These are phyloP conservation scores for Drosophila neocordata DNA, from an alignment of 1,140 invertebrate genomes.

Conservation along the genomic window DNA sequence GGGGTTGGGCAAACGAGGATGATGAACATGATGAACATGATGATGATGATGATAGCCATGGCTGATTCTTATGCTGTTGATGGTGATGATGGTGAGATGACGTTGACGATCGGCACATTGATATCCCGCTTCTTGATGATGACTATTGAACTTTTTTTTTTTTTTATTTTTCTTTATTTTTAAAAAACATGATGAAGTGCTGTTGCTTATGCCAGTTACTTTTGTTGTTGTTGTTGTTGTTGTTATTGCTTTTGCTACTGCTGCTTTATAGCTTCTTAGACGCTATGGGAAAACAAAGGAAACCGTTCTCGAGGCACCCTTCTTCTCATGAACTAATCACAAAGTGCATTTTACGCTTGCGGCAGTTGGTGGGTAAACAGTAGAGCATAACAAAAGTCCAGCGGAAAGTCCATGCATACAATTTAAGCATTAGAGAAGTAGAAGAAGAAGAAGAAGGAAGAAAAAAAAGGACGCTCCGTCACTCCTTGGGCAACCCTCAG, in stretches of 20 bases:
- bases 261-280: constrained; percentile 36
- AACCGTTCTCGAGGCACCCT: constrained; percentile 56
- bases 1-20: constrained; percentile 47
- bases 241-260: constrained; percentile 7
- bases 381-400: constrained; percentile 69
- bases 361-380: constrained; percentile 70
- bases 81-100: constrained; percentile 28
- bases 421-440: constrained; percentile 56
- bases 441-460: not conserved
- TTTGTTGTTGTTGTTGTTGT: constrained; percentile 11
- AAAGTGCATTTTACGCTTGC: constrained; percentile 77
- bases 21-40: not conserved
- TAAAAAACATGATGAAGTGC: constrained; percentile 70
- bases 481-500: constrained; percentile 29
- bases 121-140: constrained; percentile 66
- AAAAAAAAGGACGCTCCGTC: not conserved
- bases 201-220: constrained; percentile 26
- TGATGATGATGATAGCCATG: constrained; percentile 5
- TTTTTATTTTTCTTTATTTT: no score
- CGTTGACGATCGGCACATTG: constrained; percentile 68
- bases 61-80: no score
- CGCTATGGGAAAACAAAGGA: constrained; percentile 55
- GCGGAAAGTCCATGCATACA: constrained; percentile 67
- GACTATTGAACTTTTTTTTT: constrained; percentile 81
- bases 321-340: constrained; percentile 67